A percentile compares a stretch with the other conserved stretches of the same genome.
Conservation (phyloP, 2,888 invertebrate species). For the Melinopterus prodromus region DNA sequence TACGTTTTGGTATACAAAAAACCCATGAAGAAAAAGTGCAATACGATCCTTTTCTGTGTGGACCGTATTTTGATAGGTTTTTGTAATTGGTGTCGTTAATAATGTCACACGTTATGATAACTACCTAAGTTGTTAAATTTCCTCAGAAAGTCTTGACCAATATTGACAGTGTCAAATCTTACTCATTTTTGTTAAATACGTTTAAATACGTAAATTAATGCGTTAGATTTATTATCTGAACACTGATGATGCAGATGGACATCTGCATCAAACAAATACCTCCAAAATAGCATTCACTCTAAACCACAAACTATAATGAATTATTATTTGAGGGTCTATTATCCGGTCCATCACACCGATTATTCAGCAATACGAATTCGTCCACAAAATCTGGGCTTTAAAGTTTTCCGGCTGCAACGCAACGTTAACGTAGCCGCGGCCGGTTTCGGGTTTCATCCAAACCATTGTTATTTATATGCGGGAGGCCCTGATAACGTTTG, state of each 20-base stretch:
- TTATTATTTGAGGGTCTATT: neutral
- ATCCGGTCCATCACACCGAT: neutral
- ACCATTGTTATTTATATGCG: neutral
- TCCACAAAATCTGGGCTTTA: slow-evolving; percentile 4
- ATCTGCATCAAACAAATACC: neutral
- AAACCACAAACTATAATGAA: neutral
- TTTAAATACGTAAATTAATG: no score
- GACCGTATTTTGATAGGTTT: no score
- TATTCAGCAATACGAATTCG: neutral
- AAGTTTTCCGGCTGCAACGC: neutral
- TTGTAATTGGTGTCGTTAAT: no score
- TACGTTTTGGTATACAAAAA: no score
- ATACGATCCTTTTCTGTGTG: no score
- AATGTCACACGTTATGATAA: no score
- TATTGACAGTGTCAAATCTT: no score
- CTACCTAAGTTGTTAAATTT: no score
- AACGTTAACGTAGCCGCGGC: neutral
- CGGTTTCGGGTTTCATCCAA: neutral
- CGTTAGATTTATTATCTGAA: no score
- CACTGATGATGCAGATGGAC: neutral
- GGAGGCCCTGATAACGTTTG: neutral
- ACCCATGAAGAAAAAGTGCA: no score
- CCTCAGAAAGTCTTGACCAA: no score
- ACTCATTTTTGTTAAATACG: no score
- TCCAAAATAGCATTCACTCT: neutral